Percentiles rank a stretch among this genome's conserved stretches.
Conservation (phyloP, 2,888 invertebrate genomes). For the Sminthurinus aureus region DNA sequence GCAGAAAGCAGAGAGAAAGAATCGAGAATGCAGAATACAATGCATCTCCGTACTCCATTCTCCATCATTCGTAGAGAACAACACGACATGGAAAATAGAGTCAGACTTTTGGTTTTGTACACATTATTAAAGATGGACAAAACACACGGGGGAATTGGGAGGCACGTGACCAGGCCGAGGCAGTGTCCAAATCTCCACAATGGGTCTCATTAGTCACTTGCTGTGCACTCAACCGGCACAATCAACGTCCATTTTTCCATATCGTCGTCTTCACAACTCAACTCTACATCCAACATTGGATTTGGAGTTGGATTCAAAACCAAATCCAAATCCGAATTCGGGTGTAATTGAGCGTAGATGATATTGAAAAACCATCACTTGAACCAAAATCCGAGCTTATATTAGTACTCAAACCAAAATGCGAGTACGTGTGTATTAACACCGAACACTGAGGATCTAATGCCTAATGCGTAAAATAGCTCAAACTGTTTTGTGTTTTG, state of each 20-base stretch:
- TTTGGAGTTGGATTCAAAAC: not conserved
- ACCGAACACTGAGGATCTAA: no score
- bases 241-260: not conserved
- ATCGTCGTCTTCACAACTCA: conserved; percentile 19
- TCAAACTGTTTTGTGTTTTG: no score
- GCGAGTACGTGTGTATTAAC: no score
- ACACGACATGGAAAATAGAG: no score
- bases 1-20: not conserved
- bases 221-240: conserved; percentile 45
- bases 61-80: not conserved
- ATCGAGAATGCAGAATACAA: not conserved
- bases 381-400: no score
- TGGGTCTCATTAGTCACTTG: conserved; percentile 49
- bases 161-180: conserved; percentile 44
- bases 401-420: no score
- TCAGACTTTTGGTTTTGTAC: conserved; percentile 34
- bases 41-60: not conserved
- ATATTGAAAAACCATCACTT: no score
- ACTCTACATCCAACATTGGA: not conserved
- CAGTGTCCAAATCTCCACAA: conserved; percentile 40
- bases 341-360: not conserved
- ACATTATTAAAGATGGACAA: conserved; percentile 46
- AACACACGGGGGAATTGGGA: conserved; percentile 42
- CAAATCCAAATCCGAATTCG: not conserved
- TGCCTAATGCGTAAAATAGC: no score